Evolutionary conservation across 30 jellyfish, hydroid and myxozoan species (phyloP).

Genomic region (Turritopsis rubra): DNA sequence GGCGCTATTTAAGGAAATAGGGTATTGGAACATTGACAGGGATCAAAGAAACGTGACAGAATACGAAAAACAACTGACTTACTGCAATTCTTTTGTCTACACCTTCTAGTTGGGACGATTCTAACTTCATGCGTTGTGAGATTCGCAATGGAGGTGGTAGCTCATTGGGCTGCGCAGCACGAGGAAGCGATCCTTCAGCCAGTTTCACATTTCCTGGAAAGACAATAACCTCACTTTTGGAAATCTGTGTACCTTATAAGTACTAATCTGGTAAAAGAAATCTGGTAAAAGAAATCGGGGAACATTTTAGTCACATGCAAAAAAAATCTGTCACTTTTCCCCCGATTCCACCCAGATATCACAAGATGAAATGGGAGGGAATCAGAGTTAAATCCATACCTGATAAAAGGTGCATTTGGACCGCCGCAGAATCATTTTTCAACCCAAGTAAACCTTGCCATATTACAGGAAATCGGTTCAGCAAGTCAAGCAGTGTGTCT

Average conservation of each 20-base stretch:
- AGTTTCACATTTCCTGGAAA: conserved; percentile 65
- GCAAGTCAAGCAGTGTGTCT: conserved; percentile 81
- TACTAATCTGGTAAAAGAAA: too few relatives aligned
- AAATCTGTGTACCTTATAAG: not conserved
- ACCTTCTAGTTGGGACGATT: conserved; percentile 90
- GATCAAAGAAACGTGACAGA: not conserved
- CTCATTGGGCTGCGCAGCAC: conserved; percentile 91
- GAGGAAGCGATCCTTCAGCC: conserved; percentile 90
- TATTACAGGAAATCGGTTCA: conserved; percentile 93
- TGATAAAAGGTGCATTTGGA: conserved; percentile 94
- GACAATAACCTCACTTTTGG: not conserved
- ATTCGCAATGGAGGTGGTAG: conserved; percentile 92
- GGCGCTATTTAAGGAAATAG: too few relatives aligned
- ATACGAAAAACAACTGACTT: not conserved
- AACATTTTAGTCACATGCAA: too few relatives aligned
- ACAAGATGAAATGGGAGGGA: not conserved
- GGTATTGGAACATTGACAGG: not conserved
- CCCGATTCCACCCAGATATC: too few relatives aligned
- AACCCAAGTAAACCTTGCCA: conserved; percentile 97
- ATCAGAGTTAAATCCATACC: conserved; percentile 41
- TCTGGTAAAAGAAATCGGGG: too few relatives aligned
- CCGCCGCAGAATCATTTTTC: conserved; percentile 97
- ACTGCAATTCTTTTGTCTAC: conserved; percentile 91
- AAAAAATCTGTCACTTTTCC: too few relatives aligned
- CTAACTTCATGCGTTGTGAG: conserved; percentile 92